Base-by-base conservation (phyloP, 2,797 vertebrate genomes). In the Betta splendens region DNA sequence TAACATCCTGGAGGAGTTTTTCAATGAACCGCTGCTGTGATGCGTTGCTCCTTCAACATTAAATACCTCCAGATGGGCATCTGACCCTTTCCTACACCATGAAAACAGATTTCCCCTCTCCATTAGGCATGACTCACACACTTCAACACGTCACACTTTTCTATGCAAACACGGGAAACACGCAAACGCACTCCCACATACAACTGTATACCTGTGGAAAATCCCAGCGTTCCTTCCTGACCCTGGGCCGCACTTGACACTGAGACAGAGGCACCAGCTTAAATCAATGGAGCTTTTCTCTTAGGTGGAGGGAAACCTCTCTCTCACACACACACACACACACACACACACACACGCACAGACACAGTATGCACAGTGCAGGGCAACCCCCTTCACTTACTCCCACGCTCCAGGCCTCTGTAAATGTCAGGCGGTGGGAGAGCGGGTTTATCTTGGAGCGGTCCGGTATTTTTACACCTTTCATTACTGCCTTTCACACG, bases 221-320 rank as follows among this genome's bases (percentile, higher is more conserved):
- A 86, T 84, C 75, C 77, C 79, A 64, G 71, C 75, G 67, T 87
- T 88, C 85, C 80, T 79, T 62, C 60, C 45, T 85, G 87, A 90
- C 87, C 82, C 66, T 58, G 66, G 54, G 69, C 73, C 61, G 55
- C 69, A 66, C 70, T 81, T 71, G 63, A 84, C 80, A 83, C 64
- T 35, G 66, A 83, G 84, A 86, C 89, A 85, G 80, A 76, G 87
- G 85, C 83, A 82, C 73, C 76, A 80, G 80, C 65, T 84, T 80
- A 86, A 75, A 91, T 94, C 92, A 94, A 94, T 93, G 84, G 87
- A 72, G 84, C 89, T 93, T 93, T 94, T 94, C 91, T 94, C 83
- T 85, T 73, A 73, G 82, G 71, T 65, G 73, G 71, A 58, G 85
- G 89, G 90, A 90, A 93, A 92, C 90, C 89, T 90, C 89, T 84